These are phyloP conservation scores for Gymnodraco acuticeps DNA, from an alignment of 2,797 vertebrate species.

Conservation along the genomic window DNA sequence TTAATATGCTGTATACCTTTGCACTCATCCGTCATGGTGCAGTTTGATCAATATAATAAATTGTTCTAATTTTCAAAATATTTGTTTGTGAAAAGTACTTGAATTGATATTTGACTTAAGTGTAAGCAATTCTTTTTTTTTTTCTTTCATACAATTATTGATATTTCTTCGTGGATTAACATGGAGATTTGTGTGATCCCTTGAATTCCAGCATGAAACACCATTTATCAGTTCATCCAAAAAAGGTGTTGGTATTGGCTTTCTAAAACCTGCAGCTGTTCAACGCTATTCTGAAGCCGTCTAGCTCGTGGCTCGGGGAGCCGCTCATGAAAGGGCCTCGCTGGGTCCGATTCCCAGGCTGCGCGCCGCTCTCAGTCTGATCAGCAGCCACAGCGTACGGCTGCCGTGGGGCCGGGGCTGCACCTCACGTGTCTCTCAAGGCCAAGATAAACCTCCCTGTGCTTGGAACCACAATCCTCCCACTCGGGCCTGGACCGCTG, in stretches of 20 bases:
- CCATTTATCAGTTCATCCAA: slow-evolving; percentile 28
- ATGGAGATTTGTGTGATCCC: not conserved
- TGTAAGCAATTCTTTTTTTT: not conserved
- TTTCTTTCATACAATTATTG: slow-evolving; percentile 13
- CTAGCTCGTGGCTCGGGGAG: slow-evolving; percentile 41
- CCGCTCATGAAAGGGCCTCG: slow-evolving; percentile 60
- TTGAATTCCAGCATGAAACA: slow-evolving; percentile 43
- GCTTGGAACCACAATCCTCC: slow-evolving; percentile 81
- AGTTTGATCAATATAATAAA: not conserved
- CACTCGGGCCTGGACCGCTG: slow-evolving; percentile 76
- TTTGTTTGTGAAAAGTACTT: not conserved
- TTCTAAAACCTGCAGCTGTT: slow-evolving; percentile 41
- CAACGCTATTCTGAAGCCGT: slow-evolving; percentile 45
- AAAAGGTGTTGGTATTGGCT: slow-evolving; percentile 25
- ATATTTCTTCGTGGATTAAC: slow-evolving; percentile 23
- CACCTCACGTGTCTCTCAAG: slow-evolving; percentile 81
- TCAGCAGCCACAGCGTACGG: slow-evolving; percentile 70
- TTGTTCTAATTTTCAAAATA: not conserved
- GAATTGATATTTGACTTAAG: not conserved
- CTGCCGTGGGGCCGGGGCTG: slow-evolving; percentile 66
- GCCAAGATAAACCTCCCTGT: slow-evolving; percentile 85
- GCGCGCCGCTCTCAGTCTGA: slow-evolving; percentile 57
- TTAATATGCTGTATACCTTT: not conserved
- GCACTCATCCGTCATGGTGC: not conserved
- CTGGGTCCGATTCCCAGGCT: slow-evolving; percentile 73